Evolutionary conservation across 2,888 invertebrate genomes (phyloP), one percentile per base, ranked within the genome.

Genomic region (Spodoptera exigua): DNA sequence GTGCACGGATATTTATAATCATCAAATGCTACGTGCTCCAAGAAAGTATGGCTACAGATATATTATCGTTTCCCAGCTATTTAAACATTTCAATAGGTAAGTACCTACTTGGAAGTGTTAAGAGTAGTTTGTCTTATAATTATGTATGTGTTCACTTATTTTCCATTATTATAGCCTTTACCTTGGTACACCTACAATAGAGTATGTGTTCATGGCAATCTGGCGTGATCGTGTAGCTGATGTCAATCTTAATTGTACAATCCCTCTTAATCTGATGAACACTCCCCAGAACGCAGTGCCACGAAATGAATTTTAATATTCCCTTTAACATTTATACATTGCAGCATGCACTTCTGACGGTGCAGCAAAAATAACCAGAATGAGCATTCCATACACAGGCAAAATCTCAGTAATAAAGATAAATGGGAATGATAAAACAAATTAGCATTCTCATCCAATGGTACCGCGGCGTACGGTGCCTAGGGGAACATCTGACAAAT

Each of bases 381-480:
- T 54, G 43, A 45, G 54, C 47, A 64, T 40, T 49, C 58, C 67
- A 49, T 64, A 37, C 47, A 73, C 18, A 53, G 58, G 57, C 60
- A 64, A 54, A 71, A 70, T 74, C 68, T 70, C 54, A 59, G 58
- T 65, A 59, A 55, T 81, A 75, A 81, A 83, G 82, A 84, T 82
- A 65, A 72, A 78, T 58, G 73, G 67, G 61, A 58, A 66, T 59
- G 78, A 82, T 79, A 75, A 66, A 66, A 62, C 61, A 62, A 75
- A 74, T 76, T 76, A 62, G 62, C 62, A 74, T 76, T 79, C 70
- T 62, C 59, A 71, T 74, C 63, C 60, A 60, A 62, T 47, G 58
- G 73, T 61, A 47, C 35, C 46, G 27, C 44, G 36, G 49, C 27
- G 18, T 27, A 45, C 27, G 17, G 61, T 40, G 44, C 61, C 68